Conservation (phyloP, 30 jellyfish, hydroid and myxozoan genomes). For the Sanderia malayensis region DNA sequence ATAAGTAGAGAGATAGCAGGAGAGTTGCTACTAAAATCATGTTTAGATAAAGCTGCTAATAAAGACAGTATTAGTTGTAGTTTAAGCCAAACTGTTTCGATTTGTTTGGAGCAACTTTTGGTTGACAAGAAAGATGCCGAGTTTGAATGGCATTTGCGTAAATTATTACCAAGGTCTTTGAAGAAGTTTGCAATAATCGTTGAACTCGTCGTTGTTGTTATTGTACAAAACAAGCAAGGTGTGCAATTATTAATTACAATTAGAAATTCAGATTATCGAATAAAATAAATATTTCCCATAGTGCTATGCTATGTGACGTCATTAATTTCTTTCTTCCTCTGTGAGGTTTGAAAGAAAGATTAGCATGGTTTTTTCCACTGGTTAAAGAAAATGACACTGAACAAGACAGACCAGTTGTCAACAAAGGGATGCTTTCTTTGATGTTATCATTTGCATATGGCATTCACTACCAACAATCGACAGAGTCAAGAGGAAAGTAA, state of each 20-base stretch:
- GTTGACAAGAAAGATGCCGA: not conserved
- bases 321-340: not conserved
- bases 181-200: slow-evolving; percentile 35
- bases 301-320: not conserved
- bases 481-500: slow-evolving; percentile 8
- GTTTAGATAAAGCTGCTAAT: not conserved
- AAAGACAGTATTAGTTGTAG: not conserved
- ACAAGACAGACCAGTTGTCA: not conserved
- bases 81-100: not conserved
- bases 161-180: slow-evolving; percentile 64
- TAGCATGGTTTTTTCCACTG: not conserved
- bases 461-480: not conserved
- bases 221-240: too few species aligned
- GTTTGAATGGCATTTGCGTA: slow-evolving; percentile 25
- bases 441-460: slow-evolving; percentile 9
- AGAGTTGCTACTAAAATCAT: too few species aligned
- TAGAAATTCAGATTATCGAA: not conserved
- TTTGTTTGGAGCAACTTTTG: not conserved
- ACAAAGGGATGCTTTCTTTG: not conserved
- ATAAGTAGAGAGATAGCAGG: not conserved
- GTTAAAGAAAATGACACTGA: too few species aligned
- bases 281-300: not conserved
- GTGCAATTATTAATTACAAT: too few species aligned
- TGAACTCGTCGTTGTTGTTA: slow-evolving; percentile 20
- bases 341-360: not conserved